These are phyloP conservation scores for Phasianus colchicus DNA, from an alignment of 2,113 vertebrate genomes.

Conservation along the genomic window DNA sequence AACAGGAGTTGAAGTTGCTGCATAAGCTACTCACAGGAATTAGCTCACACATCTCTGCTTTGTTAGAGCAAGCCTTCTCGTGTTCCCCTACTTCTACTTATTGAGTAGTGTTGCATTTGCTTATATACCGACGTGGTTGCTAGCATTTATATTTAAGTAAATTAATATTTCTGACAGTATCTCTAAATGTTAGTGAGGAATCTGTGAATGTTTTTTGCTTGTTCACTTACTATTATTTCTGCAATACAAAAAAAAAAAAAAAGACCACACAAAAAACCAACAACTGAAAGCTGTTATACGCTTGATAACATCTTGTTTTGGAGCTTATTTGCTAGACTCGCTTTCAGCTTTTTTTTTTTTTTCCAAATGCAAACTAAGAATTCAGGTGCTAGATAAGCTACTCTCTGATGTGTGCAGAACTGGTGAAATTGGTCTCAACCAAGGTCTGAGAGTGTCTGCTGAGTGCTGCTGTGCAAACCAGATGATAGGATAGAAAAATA, in stretches of 20 bases:
- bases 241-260: neutral
- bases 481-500: neutral
- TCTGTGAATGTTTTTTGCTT: neutral
- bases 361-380: neutral
- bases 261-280: neutral
- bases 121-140: neutral
- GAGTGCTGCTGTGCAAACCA: neutral
- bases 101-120: neutral
- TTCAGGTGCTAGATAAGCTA: neutral
- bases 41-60: neutral
- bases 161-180: neutral
- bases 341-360: too few species aligned
- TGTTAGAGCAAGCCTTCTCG: neutral
- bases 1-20: neutral
- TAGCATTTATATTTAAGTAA: neutral
- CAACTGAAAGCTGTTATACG: neutral
- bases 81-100: neutral
- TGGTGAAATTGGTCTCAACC: neutral
- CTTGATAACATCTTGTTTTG: neutral
- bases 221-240: neutral
- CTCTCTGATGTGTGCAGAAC: neutral
- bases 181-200: neutral
- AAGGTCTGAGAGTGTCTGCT: neutral
- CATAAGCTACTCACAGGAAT: neutral
- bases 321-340: neutral